Percentiles rank a stretch among this genome's conserved stretches.
phyloP scores from a whole-genome alignment of 2,888 invertebrate species.

The Pharmacophagus antenor region DNA sequence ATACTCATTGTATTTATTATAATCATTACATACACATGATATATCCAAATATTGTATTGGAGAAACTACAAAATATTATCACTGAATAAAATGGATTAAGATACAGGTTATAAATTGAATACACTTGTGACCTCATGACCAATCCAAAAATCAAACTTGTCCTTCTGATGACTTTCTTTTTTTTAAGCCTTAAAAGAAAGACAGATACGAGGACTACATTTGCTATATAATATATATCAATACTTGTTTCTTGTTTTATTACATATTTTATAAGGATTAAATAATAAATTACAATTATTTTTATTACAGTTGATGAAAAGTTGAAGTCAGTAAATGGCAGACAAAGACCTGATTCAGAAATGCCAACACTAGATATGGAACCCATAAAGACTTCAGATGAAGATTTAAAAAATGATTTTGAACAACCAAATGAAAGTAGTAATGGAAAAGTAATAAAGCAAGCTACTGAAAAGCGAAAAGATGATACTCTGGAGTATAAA shows the following conservation, averaged over 20 bases:
- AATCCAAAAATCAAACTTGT: conserved; percentile 46
- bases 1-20: too few species aligned
- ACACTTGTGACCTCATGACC: conserved; percentile 43
- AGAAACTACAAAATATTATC: neutral
- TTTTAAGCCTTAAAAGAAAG: conserved; percentile 64
- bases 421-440: conserved; percentile 46
- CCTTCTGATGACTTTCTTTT: conserved; percentile 77
- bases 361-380: conserved; percentile 64
- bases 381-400: conserved; percentile 52
- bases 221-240: neutral
- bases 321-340: conserved; percentile 65
- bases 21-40: too few species aligned
- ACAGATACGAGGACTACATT: conserved; percentile 74
- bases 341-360: conserved; percentile 51
- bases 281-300: neutral
- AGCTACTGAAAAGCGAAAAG: conserved; percentile 42
- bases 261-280: neutral
- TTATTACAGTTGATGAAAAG: conserved; percentile 64
- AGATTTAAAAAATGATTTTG: conserved; percentile 39
- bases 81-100: conserved; percentile 42
- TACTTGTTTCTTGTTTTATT: neutral
- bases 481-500: conserved; percentile 32
- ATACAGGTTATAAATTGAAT: conserved; percentile 46
- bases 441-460: conserved; percentile 57
- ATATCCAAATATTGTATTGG: too few species aligned